Evolutionary conservation across 2,888 invertebrate genomes (phyloP).

Genomic region (Dynastes hyllus): DNA sequence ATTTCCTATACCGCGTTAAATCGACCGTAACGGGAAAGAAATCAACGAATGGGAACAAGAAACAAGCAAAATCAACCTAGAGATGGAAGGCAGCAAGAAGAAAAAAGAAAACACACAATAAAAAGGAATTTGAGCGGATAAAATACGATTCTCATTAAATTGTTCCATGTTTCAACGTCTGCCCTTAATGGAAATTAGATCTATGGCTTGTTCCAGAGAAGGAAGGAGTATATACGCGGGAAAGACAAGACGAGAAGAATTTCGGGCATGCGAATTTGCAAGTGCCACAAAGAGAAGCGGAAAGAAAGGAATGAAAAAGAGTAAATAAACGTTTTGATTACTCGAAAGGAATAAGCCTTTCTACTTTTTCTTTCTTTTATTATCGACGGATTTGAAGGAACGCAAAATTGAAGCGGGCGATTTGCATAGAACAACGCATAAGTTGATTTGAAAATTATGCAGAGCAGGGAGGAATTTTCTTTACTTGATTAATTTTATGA

Average conservation of each 20-base stretch:
- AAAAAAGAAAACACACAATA: conserved; percentile 21
- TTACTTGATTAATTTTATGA: conserved; percentile 4
- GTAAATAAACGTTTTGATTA: conserved; percentile 24
- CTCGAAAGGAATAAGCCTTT: not conserved
- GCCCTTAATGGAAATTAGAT: conserved; percentile 44
- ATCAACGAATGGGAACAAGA: not conserved
- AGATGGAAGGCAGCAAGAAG: not conserved
- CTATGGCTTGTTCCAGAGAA: not conserved
- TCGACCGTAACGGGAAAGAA: conserved; percentile 31
- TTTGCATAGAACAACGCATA: conserved; percentile 8
- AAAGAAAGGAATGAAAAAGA: not conserved
- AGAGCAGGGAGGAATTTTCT: not conserved
- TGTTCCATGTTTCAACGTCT: conserved; percentile 41
- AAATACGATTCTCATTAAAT: conserved; percentile 46
- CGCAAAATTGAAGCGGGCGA: not conserved
- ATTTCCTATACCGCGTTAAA: conserved; percentile 41
- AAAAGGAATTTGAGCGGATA: conserved; percentile 34
- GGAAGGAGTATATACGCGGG: not conserved
- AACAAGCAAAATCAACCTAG: not conserved
- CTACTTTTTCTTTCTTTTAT: too few relatives aligned
- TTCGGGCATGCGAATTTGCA: not conserved
- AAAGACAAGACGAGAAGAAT: not conserved
- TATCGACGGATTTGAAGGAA: not conserved
- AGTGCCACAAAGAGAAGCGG: too few relatives aligned
- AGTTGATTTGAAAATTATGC: conserved; percentile 21